Percentiles rank a stretch among this genome's conserved stretches.
Evolutionary conservation across 1,140 invertebrate genomes (phyloP).

Genomic region (Delia radicum): DNA sequence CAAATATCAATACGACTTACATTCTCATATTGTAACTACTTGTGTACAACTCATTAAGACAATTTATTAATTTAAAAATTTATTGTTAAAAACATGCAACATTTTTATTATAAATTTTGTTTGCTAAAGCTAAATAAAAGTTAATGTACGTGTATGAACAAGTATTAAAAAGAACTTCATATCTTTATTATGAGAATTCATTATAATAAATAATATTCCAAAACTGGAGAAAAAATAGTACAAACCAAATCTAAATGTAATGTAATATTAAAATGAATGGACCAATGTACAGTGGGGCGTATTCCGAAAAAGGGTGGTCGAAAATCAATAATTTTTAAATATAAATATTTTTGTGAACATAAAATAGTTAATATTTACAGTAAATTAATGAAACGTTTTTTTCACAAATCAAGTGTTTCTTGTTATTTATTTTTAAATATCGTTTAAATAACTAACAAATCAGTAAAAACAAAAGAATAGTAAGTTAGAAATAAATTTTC

Average conservation of each 20-base stretch:
- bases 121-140: background rate
- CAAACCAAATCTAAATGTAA: background rate
- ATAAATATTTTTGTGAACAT: too few relatives aligned
- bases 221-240: background rate
- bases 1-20: background rate
- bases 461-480: too few relatives aligned
- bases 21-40: background rate
- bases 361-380: too few relatives aligned
- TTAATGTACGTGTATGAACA: background rate
- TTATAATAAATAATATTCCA: constrained; percentile 14
- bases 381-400: too few relatives aligned
- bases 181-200: constrained; percentile 9
- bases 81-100: constrained; percentile 8
- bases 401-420: too few relatives aligned
- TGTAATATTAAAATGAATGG: background rate
- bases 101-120: background rate
- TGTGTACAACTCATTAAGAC: constrained; percentile 15
- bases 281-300: too few relatives aligned
- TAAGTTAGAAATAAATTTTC: too few relatives aligned
- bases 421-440: too few relatives aligned
- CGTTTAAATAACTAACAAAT: too few relatives aligned
- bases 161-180: background rate
- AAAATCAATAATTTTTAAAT: too few relatives aligned
- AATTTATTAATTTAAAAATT: constrained; percentile 16
- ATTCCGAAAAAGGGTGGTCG: too few relatives aligned